Percentiles rank a stretch among this genome's conserved stretches.
Evolutionary conservation across 2,797 vertebrate species (phyloP).

Genomic region (Eurystomus glaucurus): DNA sequence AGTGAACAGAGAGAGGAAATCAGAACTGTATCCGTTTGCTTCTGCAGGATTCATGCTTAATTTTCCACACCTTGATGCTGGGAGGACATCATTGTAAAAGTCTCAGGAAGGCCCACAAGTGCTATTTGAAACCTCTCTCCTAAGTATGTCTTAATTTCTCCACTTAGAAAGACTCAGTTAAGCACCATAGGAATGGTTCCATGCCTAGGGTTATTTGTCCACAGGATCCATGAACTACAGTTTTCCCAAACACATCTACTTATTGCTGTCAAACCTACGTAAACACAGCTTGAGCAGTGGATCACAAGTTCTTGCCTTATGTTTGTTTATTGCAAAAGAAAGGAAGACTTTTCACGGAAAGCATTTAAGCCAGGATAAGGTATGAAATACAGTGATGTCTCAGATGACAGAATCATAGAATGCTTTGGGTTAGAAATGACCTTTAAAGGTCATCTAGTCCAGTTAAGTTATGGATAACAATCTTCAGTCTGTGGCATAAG

Average conservation of each 20-base stretch:
- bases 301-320: neutral
- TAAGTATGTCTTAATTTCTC: neutral
- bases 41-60: neutral
- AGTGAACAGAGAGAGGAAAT: neutral
- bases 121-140: neutral
- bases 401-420: neutral
- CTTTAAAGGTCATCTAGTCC: neutral
- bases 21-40: neutral
- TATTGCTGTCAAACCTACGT: neutral
- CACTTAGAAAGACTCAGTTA: neutral
- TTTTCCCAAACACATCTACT: neutral
- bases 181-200: neutral
- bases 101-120: rapidly evolving
- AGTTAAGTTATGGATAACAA: neutral
- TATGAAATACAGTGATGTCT: neutral
- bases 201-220: neutral
- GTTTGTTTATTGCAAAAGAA: neutral
- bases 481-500: neutral
- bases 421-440: neutral
- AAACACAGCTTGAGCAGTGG: neutral
- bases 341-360: neutral
- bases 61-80: neutral
- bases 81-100: neutral
- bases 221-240: neutral
- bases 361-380: neutral